Evolutionary conservation across 2,113 vertebrate species (phyloP).

Genomic region (Piaya cayana): DNA sequence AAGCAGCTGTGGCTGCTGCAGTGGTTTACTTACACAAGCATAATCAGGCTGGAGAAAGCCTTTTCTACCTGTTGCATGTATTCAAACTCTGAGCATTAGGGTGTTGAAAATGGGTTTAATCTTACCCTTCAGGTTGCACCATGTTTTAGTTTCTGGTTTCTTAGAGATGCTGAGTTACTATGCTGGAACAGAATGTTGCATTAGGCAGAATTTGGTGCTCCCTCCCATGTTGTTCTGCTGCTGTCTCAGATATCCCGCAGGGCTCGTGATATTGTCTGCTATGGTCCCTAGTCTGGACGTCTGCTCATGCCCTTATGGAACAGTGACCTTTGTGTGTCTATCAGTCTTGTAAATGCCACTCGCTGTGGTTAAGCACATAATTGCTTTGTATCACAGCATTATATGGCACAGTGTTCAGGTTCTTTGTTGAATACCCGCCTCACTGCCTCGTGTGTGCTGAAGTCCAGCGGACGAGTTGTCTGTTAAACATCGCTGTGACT

Average conservation of each 20-base stretch:
- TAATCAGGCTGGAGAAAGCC: not conserved
- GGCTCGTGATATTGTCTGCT: not conserved
- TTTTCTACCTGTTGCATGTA: not conserved
- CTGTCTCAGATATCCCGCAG: not conserved
- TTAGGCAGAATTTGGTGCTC: not conserved
- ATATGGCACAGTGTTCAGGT: not conserved
- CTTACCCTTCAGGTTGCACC: not conserved
- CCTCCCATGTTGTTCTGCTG: rapidly evolving
- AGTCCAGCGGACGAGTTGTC: not conserved
- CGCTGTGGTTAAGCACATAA: not conserved
- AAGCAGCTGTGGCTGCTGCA: not conserved
- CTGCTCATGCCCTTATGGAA: not conserved
- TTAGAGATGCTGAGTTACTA: not conserved
- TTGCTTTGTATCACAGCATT: not conserved
- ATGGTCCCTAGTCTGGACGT: not conserved
- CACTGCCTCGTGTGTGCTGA: not conserved
- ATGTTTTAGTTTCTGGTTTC: not conserved
- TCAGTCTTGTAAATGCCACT: not conserved
- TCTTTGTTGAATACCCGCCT: not conserved
- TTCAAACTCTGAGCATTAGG: not conserved
- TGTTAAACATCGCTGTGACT: not conserved
- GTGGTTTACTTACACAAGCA: not conserved
- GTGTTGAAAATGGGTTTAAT: not conserved
- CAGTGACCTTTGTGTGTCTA: not conserved
- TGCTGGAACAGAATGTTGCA: not conserved